Evolutionary conservation across 2,888 invertebrate genomes (phyloP), one percentile per base, ranked within the genome.

Genomic region (Steinernema scapterisci): DNA sequence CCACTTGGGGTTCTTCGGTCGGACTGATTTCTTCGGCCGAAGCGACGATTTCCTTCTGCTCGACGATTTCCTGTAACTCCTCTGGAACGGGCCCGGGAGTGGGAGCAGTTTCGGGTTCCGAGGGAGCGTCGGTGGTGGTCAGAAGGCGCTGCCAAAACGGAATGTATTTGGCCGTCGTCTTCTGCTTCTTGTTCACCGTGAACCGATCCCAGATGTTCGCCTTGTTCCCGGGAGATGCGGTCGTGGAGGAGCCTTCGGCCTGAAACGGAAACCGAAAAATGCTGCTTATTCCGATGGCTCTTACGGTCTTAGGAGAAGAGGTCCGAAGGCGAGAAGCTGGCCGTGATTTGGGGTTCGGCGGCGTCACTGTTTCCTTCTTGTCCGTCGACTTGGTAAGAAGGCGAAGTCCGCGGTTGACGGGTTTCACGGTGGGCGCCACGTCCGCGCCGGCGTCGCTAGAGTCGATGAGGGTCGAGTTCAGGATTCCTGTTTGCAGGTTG

Each of bases 141-240:
- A 86, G 76, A 16, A 86, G 79, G 51, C 82, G 75, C 73, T 86
- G 86, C 86, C 86, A 86, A 76, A 85, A 85, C 54, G 86, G 86
- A 73, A 86, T 83, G 73, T 83, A 82, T 75, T 84, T 85, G 46
- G 82, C 81, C 19, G 82, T 83, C 43, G 82, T 78, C 75, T 81
- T 81, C 38, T 77, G 81, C 73, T 81, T 83, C 63, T 78, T 77
- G 72, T 81, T 82, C 19, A 83, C 77, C n/a, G 83, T 83, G 78
- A 83, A 83, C 23, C 83, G 82, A 76, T 83, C 83, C 83, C 83
- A 83, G 75, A 83, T 83, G 71, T 83, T 83, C 13, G 80, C 73
- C 71, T 81, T 82, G 19, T 75, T 79, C 16, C 63, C 73, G 11
- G 80, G 75, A 23, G 73, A 74, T 13, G 76, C 75, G 5, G 78